Evolutionary conservation across 2,113 vertebrate genomes (phyloP).

Genomic region (Ophthalmolycus amberensis): DNA sequence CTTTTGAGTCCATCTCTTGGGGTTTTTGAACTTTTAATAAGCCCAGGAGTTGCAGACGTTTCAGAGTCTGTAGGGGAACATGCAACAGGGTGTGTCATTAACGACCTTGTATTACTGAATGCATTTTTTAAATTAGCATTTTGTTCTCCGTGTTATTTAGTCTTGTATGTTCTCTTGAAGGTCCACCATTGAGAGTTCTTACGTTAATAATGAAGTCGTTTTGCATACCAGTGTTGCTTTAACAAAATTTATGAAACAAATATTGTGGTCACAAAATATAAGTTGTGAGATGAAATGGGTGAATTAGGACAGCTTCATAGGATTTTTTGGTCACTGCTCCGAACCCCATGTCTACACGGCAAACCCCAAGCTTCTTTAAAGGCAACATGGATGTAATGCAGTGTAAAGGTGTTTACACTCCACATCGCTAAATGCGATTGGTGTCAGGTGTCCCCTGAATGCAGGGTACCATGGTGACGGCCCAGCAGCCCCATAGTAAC

Average conservation of each 20-base stretch:
- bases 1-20: constrained; percentile 26
- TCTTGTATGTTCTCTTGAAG: background rate
- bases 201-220: background rate
- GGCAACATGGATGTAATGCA: constrained; percentile 7
- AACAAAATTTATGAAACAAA: background rate
- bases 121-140: constrained; percentile 1
- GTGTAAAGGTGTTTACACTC: constrained; percentile 65
- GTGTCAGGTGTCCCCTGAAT: constrained; percentile 64
- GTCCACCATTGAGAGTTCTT: background rate
- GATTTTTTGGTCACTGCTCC: background rate
- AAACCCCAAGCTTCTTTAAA: background rate
- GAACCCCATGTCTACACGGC: background rate
- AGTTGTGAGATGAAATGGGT: background rate
- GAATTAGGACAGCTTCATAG: background rate
- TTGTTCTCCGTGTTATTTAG: background rate
- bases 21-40: constrained; percentile 45
- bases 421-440: constrained; percentile 51
- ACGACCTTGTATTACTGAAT: background rate
- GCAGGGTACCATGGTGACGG: constrained; percentile 71
- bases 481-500: constrained; percentile 69
- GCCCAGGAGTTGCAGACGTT: constrained; percentile 32
- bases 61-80: constrained; percentile 25
- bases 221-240: background rate
- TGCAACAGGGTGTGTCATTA: constrained; percentile 15
- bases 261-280: background rate